phyloP scores from a whole-genome alignment of 2,888 invertebrate species.

The Leuctra nigra region DNA sequence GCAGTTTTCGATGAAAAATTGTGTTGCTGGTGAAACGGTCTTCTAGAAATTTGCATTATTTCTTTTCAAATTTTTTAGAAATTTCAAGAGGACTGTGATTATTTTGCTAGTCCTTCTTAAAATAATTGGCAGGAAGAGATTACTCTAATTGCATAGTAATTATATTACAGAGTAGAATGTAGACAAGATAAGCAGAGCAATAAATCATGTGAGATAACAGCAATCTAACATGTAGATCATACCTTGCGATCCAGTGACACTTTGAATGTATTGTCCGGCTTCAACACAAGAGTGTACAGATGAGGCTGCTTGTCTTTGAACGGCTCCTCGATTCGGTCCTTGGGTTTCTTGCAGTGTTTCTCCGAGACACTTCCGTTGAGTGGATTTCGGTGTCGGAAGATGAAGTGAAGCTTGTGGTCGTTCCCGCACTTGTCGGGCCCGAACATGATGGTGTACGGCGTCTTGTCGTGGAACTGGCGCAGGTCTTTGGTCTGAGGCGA shows the following conservation, averaged over 20 bases:
- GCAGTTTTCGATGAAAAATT: no score
- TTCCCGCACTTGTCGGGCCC: slow-evolving; percentile 99
- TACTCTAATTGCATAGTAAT: no score
- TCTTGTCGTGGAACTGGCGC: slow-evolving; percentile 86
- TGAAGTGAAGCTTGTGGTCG: slow-evolving; percentile 83
- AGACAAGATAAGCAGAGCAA: no score
- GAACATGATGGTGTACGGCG: slow-evolving; percentile 98
- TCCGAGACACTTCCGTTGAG: slow-evolving; percentile 83
- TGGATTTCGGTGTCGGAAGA: slow-evolving; percentile 94
- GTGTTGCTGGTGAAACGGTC: no score
- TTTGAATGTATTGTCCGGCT: slow-evolving; percentile 72
- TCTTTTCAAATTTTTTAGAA: no score
- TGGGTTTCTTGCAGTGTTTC: slow-evolving; percentile 92
- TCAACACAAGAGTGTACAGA: slow-evolving; percentile 70
- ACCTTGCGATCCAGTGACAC: slow-evolving; percentile 74
- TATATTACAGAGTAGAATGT: no score
- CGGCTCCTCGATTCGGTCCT: slow-evolving; percentile 72
- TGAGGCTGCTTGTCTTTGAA: slow-evolving; percentile 93
- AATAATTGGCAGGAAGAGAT: no score
- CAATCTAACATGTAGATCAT: slow-evolving; percentile 17
- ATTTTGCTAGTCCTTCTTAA: no score
- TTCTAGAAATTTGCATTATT: no score
- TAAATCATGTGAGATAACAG: not conserved
- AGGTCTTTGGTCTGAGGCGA: slow-evolving; percentile 63
- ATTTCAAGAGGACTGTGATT: no score